phyloP scores from a whole-genome alignment of 1,140 invertebrate genomes.

The Platorchestia sp. region DNA sequence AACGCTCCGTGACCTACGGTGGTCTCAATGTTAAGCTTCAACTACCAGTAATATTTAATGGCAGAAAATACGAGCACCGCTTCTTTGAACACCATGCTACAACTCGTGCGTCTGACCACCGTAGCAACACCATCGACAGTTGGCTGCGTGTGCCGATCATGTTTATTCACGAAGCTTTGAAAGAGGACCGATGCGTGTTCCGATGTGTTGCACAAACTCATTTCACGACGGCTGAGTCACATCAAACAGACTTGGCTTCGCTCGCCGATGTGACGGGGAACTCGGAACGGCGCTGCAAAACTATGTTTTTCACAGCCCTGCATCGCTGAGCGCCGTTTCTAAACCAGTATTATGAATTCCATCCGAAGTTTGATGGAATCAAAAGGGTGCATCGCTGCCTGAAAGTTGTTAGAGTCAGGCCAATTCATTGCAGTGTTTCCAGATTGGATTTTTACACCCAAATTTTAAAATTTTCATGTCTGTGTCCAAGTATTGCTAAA shows the following conservation, averaged over 20 bases:
- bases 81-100: neutral
- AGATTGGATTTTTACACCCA: no score
- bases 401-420: neutral
- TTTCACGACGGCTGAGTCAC: constrained; percentile 25
- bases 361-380: neutral
- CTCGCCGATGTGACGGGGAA: neutral
- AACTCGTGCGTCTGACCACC: neutral
- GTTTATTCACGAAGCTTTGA: neutral
- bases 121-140: neutral
- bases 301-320: neutral
- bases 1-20: neutral
- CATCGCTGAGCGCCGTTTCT: neutral
- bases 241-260: constrained; percentile 14
- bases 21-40: neutral
- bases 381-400: neutral
- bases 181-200: neutral
- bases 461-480: no score
- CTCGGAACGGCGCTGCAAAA: neutral
- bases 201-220: constrained; percentile 18
- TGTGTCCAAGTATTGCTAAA: no score
- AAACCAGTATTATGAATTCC: neutral
- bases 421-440: neutral
- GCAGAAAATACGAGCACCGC: neutral
- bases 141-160: neutral
- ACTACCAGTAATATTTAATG: neutral